Evolutionary conservation across 2,888 invertebrate genomes (phyloP).

Genomic region (Nomada ruficornis): DNA sequence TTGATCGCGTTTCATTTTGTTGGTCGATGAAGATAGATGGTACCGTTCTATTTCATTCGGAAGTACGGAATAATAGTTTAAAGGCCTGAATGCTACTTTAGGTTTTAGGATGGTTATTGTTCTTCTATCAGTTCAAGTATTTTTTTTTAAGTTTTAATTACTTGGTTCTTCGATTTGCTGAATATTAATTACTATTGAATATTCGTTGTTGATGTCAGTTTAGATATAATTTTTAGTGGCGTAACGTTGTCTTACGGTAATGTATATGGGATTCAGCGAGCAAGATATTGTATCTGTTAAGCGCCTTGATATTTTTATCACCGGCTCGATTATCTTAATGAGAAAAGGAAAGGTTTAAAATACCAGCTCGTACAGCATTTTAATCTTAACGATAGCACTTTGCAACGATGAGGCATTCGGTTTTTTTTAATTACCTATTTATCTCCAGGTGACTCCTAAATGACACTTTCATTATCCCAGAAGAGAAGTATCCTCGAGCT

Average conservation of each 20-base stretch:
- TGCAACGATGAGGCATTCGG: background rate
- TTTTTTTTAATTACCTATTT: slow-evolving; percentile 24
- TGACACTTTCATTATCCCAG: slow-evolving; percentile 15
- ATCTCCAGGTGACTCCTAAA: background rate
- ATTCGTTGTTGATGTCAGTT: too few relatives aligned
- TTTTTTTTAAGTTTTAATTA: too few relatives aligned
- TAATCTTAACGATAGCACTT: slow-evolving; percentile 18
- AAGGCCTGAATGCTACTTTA: too few relatives aligned
- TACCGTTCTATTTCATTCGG: too few relatives aligned
- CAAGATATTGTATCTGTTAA: background rate
- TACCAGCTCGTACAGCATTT: background rate
- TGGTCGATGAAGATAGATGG: background rate
- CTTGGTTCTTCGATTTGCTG: too few relatives aligned
- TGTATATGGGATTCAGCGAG: background rate
- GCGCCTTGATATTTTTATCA: background rate
- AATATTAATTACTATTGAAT: too few relatives aligned
- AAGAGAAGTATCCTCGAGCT: background rate
- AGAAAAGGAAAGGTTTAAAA: background rate
- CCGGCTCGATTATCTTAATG: slow-evolving; percentile 8
- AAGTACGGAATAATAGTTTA: too few relatives aligned
- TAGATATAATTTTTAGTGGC: too few relatives aligned
- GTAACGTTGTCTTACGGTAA: background rate
- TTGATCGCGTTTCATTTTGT: background rate
- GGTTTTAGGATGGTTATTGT: too few relatives aligned
- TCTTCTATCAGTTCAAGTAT: too few relatives aligned